Percentiles rank a stretch among this genome's conserved stretches.
Evolutionary conservation across 2,797 vertebrate species (phyloP).

Genomic region (Phrynocephalus vlangalii): DNA sequence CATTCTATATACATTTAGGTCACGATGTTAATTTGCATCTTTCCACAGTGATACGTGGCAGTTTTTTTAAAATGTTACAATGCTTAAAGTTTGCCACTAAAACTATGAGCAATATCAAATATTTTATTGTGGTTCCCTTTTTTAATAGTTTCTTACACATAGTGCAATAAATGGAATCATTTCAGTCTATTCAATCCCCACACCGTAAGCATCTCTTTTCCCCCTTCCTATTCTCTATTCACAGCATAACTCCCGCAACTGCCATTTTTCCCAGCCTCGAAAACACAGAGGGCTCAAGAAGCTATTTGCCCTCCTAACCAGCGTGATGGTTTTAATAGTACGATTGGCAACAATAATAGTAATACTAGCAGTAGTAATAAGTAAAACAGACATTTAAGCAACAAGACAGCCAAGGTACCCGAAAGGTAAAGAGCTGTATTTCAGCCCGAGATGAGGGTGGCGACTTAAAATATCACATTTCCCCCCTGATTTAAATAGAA

Average conservation of each 20-base stretch:
- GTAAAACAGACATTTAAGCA: too few species aligned
- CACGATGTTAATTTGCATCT: not conserved
- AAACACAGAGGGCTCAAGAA: not conserved
- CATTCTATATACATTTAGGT: constrained; percentile 5
- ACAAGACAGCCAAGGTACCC: too few species aligned
- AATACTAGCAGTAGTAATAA: too few species aligned
- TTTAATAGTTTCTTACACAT: not conserved
- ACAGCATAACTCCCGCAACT: not conserved
- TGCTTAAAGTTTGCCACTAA: not conserved
- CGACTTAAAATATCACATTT: too few species aligned
- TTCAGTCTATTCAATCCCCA: not conserved
- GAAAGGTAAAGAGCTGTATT: too few species aligned
- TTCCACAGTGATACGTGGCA: not conserved
- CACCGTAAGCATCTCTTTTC: not conserved
- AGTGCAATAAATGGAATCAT: not conserved
- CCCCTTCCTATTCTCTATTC: not conserved
- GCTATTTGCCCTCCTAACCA: not conserved
- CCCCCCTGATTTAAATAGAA: too few species aligned
- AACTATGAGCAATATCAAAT: constrained; percentile 19
- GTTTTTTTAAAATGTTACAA: not conserved
- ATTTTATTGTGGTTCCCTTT: constrained; percentile 2
- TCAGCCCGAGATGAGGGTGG: too few species aligned
- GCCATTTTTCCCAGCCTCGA: not conserved
- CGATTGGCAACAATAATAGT: too few species aligned
- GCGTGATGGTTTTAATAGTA: not conserved